Conservation (phyloP, 1,140 invertebrate genomes). For the Cydia pomonella region DNA sequence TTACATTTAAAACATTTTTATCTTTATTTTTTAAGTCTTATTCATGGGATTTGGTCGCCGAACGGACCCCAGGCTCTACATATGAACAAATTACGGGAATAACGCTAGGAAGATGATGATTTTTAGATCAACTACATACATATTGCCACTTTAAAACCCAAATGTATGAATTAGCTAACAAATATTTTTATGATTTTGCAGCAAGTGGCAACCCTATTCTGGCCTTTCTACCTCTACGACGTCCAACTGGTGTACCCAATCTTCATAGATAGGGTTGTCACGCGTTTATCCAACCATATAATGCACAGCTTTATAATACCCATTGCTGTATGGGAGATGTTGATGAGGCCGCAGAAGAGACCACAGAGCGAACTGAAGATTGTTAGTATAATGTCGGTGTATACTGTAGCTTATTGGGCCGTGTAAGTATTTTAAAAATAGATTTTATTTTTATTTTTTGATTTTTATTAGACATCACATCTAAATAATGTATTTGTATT, state of each 20-base stretch:
- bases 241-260: slow-evolving; percentile 35
- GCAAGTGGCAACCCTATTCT: slow-evolving; percentile 44
- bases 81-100: too few relatives aligned
- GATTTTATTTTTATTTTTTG: not conserved
- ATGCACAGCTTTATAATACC: slow-evolving; percentile 38
- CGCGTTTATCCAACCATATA: slow-evolving; percentile 35
- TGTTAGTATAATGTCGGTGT: slow-evolving; percentile 1
- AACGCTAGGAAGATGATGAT: too few relatives aligned
- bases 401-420: slow-evolving; percentile 18
- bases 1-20: too few relatives aligned
- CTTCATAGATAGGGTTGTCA: slow-evolving; percentile 35
- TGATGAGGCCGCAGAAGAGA: not conserved
- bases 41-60: too few relatives aligned
- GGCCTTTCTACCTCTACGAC: slow-evolving; percentile 38
- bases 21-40: too few relatives aligned
- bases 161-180: too few relatives aligned
- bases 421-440: slow-evolving; percentile 36
- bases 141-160: too few relatives aligned
- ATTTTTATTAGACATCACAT: not conserved
- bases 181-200: slow-evolving; percentile 46
- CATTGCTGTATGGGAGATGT: slow-evolving; percentile 36
- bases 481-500: too few relatives aligned
- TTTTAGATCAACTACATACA: too few relatives aligned
- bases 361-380: slow-evolving; percentile 32
- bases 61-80: too few relatives aligned